Evolutionary conservation across 2,113 vertebrate genomes (phyloP).

Genomic region (Aspiorhynchus laticeps): DNA sequence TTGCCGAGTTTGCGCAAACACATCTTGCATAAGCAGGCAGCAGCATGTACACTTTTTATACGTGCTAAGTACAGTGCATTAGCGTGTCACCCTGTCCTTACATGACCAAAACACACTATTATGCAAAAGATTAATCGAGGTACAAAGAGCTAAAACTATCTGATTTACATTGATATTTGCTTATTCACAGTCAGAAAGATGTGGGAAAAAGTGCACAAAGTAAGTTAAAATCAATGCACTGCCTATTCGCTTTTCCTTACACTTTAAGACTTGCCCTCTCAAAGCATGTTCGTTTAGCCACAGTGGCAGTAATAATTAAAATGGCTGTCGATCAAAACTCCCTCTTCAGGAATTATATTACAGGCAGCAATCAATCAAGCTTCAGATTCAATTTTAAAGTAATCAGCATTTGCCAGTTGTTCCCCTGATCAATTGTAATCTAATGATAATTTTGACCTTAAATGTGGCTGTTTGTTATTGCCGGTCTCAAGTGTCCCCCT

Average conservation of each 20-base stretch:
- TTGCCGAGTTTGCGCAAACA: conserved; percentile 43
- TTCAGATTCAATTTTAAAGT: conserved; percentile 77
- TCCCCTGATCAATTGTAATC: conserved; percentile 75
- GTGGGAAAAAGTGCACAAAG: conserved; percentile 25
- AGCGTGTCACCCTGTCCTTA: conserved; percentile 17
- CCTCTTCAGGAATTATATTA: conserved; percentile 66
- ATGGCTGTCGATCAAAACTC: conserved; percentile 66
- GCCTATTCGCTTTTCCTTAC: conserved; percentile 6
- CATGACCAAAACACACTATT: not conserved
- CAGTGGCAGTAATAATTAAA: conserved; percentile 67
- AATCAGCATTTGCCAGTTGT: conserved; percentile 70
- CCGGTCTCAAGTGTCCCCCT: conserved; percentile 48
- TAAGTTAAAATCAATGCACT: conserved; percentile 42
- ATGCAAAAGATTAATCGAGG: not conserved
- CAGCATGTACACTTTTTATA: conserved; percentile 55
- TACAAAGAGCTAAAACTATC: not conserved
- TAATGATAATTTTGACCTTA: conserved; percentile 74
- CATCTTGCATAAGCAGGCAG: conserved; percentile 63
- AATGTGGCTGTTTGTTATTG: conserved; percentile 64
- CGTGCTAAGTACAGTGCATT: conserved; percentile 50
- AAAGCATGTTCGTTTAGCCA: conserved; percentile 62
- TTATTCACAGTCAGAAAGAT: conserved; percentile 38
- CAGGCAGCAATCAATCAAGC: conserved; percentile 70
- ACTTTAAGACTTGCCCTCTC: conserved; percentile 48
- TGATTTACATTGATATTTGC: conserved; percentile 26